Conservation (phyloP, 2,113 vertebrate genomes). For the Brachionichthys hirsutus region DNA sequence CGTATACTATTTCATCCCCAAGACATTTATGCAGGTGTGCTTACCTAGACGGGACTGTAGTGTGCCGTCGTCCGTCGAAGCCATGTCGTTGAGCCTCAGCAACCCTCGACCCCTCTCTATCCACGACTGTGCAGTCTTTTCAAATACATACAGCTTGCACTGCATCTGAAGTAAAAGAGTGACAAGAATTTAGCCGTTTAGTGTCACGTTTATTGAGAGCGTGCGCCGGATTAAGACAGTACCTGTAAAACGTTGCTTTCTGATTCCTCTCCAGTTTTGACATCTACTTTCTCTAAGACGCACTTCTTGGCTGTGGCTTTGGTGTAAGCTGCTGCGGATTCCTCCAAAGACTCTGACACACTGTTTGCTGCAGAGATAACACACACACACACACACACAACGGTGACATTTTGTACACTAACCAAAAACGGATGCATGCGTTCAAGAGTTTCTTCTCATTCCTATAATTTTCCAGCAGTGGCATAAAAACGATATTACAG, state of each 20-base stretch:
- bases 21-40: not conserved
- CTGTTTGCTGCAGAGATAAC: slow-evolving; percentile 76
- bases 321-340: slow-evolving; percentile 97
- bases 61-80: slow-evolving; percentile 90
- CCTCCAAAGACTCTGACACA: slow-evolving; percentile 91
- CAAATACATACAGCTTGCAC: slow-evolving; percentile 98
- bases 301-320: slow-evolving; percentile 97
- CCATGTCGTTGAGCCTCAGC: slow-evolving; percentile 97
- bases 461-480: not conserved
- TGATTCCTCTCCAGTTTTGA: slow-evolving; percentile 95
- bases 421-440: no score
- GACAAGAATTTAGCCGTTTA: not conserved
- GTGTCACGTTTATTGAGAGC: not conserved
- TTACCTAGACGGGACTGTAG: slow-evolving; percentile 94
- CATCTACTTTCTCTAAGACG: slow-evolving; percentile 95
- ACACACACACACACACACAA: no score
- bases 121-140: slow-evolving; percentile 97
- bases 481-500: not conserved
- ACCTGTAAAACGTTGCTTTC: slow-evolving; percentile 99
- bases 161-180: slow-evolving; percentile 82
- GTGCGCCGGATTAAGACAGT: not conserved
- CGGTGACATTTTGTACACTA: no score
- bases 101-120: slow-evolving; percentile 95
- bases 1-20: not conserved
- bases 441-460: no score